Base-by-base conservation (phyloP, 2,113 vertebrate species). In the Atherinomorus stipes region DNA sequence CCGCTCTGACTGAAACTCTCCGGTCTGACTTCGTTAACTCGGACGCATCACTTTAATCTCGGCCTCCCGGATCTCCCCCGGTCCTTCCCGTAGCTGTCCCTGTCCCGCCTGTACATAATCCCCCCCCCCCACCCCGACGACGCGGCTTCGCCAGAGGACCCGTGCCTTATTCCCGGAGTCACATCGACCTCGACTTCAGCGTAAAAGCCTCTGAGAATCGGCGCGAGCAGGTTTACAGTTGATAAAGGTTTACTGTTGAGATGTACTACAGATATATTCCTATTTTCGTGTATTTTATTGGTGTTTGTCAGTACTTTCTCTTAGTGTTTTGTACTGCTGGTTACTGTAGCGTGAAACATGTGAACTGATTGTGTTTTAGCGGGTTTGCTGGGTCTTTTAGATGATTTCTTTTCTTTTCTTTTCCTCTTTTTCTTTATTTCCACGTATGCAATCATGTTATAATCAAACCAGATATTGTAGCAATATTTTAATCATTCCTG, bases 381-480 rank as follows among this genome's bases (percentile, higher is more conserved):
- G 21, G 63, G 77, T 74, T 70, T 83, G 64, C 69, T 79, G 80
- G 81, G 64, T 77, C 50, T 64, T 82, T 83, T 86, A 81, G 83
- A 86, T 78, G 61, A 71, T 34, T 64, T 49, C 71, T 80, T 78
- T 65, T 81, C 57, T 64, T 77, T 63, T 0, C 31, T 47, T 1
- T 47, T 47, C 28, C 50, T 82, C 50, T 70, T 82, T 60, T 91
- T 77, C 71, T 85, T 80, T 61, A 74, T 89, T 88, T 86, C 51
- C 52, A 70, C 40, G 65, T 90, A 93, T 91, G 85, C 92, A 93
- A 92, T 91, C 85, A 78, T 28, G 67, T 91, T 90, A 81, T 92
- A 87, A 83, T 89, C 81, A 72, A 85, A 90, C 87, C 83, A 73
- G 34, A 84, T 85, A 85, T 87, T 51, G 78, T 90, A 87, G 85